Percentiles rank a stretch among this genome's conserved stretches.
phyloP scores from a whole-genome alignment of 2,113 vertebrate genomes.

The Pseudorasbora parva region DNA sequence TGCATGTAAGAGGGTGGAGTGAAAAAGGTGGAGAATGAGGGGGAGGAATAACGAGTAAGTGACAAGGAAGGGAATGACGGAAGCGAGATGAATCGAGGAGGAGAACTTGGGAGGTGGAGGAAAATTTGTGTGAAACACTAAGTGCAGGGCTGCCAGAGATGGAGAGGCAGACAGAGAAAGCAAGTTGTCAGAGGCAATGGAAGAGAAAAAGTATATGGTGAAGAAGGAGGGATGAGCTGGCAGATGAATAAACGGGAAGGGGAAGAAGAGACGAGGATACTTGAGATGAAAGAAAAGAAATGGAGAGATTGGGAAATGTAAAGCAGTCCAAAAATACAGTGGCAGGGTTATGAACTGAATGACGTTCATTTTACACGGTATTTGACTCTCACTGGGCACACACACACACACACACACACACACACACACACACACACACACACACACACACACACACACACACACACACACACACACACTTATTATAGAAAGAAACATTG shows the following conservation, averaged over 20 bases:
- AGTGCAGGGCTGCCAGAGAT: conserved; percentile 10
- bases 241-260: conserved; percentile 16
- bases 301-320: conserved; percentile 30
- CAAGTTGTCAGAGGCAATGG: conserved; percentile 17
- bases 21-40: conserved; percentile 44
- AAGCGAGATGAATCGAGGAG: conserved; percentile 8
- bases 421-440: conserved; percentile 13
- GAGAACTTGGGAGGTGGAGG: conserved; percentile 24
- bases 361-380: conserved; percentile 59
- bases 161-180: not conserved
- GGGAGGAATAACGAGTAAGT: conserved; percentile 29
- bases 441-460: conserved; percentile 13
- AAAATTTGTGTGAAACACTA: conserved; percentile 34
- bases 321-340: conserved; percentile 47
- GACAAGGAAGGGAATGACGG: conserved; percentile 18
- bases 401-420: conserved; percentile 13
- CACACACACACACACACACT: conserved; percentile 20
- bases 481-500: conserved; percentile 27
- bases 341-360: conserved; percentile 67
- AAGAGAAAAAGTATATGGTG: conserved; percentile 4
- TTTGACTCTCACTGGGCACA: conserved; percentile 67
- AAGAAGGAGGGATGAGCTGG: not conserved
- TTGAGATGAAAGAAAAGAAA: conserved; percentile 21
- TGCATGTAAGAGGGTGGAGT: conserved; percentile 45
- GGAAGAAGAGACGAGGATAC: not conserved